Conservation (phyloP, 1,140 invertebrate genomes). For the Dendrolimus punctatus region DNA sequence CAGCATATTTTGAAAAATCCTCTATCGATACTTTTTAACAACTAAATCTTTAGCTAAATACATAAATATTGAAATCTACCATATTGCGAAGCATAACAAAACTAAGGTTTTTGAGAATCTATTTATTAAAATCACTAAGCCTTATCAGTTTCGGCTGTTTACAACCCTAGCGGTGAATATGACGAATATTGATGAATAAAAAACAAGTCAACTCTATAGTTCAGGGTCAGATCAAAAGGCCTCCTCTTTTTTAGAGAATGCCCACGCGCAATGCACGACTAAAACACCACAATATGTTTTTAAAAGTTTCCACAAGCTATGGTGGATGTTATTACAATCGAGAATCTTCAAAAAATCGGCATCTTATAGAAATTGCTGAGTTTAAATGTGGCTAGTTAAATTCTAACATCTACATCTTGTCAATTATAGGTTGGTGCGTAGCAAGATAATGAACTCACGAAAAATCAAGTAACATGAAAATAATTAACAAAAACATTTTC, state of each 20-base stretch:
- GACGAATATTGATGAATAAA: not conserved
- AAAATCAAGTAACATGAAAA: too few relatives aligned
- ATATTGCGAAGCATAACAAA: constrained; percentile 49
- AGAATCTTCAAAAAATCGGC: too few relatives aligned
- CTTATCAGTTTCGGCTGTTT: constrained; percentile 26
- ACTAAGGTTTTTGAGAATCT: constrained; percentile 49
- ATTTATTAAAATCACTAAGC: constrained; percentile 50
- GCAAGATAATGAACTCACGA: too few relatives aligned
- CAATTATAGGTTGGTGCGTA: too few relatives aligned
- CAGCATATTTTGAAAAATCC: too few relatives aligned
- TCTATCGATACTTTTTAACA: constrained; percentile 16
- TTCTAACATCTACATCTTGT: too few relatives aligned
- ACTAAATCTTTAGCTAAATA: constrained; percentile 35
- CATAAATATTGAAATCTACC: constrained; percentile 34
- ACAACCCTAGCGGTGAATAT: constrained; percentile 21
- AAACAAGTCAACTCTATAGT: constrained; percentile 1
- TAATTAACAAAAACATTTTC: too few relatives aligned
- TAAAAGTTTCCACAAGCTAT: too few relatives aligned
- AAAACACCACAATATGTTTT: too few relatives aligned
- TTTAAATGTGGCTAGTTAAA: too few relatives aligned
- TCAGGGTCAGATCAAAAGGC: not conserved
- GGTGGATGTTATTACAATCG: too few relatives aligned
- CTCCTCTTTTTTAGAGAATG: not conserved
- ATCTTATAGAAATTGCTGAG: too few relatives aligned
- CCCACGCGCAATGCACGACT: not conserved